A percentile compares a stretch with the other conserved stretches of the same genome.
Evolutionary conservation across 2,797 vertebrate genomes (phyloP).

Genomic region (Morus bassanus): DNA sequence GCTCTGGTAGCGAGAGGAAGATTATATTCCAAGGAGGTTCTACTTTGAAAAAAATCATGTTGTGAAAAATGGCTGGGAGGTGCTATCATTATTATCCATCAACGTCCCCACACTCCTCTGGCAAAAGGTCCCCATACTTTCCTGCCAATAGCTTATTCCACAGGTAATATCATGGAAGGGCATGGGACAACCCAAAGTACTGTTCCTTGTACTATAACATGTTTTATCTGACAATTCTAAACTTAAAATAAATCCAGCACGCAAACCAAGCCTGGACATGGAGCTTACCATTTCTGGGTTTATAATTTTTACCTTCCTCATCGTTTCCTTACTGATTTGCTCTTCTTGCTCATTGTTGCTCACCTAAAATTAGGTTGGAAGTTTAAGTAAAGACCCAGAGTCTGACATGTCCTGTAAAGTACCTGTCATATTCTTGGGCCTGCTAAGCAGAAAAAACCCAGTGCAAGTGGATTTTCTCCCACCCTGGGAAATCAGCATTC

Average conservation of each 20-base stretch:
- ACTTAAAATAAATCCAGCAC: not conserved
- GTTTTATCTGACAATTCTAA: not conserved
- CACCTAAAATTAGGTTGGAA: not conserved
- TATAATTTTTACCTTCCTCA: not conserved
- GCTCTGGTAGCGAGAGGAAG: not conserved
- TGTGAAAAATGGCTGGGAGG: not conserved
- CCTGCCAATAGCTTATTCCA: not conserved
- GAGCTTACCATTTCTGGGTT: not conserved
- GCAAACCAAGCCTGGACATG: not conserved
- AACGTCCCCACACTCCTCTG: not conserved
- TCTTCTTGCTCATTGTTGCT: not conserved
- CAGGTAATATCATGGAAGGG: not conserved
- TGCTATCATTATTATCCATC: not conserved
- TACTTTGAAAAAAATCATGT: not conserved
- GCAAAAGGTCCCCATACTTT: not conserved
- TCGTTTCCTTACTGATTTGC: not conserved
- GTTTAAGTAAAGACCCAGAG: not conserved
- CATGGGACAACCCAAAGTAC: not conserved
- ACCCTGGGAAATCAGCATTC: slow-evolving; percentile 10
- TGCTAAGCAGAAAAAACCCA: not conserved
- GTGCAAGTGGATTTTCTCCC: slow-evolving; percentile 4
- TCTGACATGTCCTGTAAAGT: not conserved
- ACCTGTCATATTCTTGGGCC: not conserved
- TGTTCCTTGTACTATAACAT: not conserved
- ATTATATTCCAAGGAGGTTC: not conserved